Evolutionary conservation across 2,113 vertebrate genomes (phyloP), one percentile per base, ranked within the genome.

Genomic region (Zosterops lateralis): DNA sequence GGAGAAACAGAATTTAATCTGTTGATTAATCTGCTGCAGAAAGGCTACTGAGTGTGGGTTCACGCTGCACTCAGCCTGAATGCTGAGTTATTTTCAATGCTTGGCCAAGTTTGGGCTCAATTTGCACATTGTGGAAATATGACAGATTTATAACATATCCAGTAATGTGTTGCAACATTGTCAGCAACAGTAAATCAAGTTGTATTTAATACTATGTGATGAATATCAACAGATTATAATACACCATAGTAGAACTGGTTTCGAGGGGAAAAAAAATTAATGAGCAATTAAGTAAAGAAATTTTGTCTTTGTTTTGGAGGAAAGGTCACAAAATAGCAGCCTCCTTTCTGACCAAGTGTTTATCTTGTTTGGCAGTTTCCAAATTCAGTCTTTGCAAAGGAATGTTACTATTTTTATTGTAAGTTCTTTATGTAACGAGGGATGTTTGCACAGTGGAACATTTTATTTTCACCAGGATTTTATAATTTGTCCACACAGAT

Each of bases 371-470:
- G 19, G 44, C 53, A 90, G 56, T 53, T 82, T 92, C 85, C 82
- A 90, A 88, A 86, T 73, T 80, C 72, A 90, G 82, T 24, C 75
- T 84, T 67, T 90, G 75, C 45, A 90, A 80, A 91, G 72, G 75
- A 94, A 96, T 80, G 68, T 77, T 91, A 29, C 89, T 95, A 86
- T 90, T 94, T 96, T 95, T 94, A 48, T 85, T 86, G 28, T 51
- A 83, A 26, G 54, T 85, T 91, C 68, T 90, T 96, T 90, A 87
- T 38, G 51, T 65, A 96, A 97, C 51, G 80, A 86, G 67, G 53
- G 67, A 68, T 80, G n/a, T 86, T 93, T 91, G 28, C 72, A 83
- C 34, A 89, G 89, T 21, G 68, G 56, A 94, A 80, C 32, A 17
- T 71, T 91, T 89, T 91, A 38, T 62, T 88, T 92, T 90, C 56